Evolutionary conservation across 2,888 invertebrate species (phyloP), one percentile per base, ranked within the genome.

Genomic region (Tetranychus piercei): DNA sequence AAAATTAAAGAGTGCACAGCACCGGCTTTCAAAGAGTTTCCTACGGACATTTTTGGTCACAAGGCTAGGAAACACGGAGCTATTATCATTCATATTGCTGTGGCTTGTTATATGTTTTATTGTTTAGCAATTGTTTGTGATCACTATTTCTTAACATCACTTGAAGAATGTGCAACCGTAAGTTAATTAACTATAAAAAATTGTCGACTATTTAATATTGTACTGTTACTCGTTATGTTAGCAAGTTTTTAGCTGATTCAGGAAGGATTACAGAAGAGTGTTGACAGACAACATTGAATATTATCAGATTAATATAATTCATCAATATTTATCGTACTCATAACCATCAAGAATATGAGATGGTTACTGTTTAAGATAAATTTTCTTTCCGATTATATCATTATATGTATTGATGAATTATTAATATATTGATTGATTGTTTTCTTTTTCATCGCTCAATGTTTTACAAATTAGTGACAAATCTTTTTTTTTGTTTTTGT

Each of bases 91-190:
- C 79, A 79, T 75, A 76, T 79, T 11, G 45, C 74, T 3, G 78
- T 79, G 22, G 78, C 78, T 64, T 73, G 77, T 43, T 79, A 79
- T 76, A 76, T 78, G 77, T 78, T 77, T 55, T 78, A 78, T 44
- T 75, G 75, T 71, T 71, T 79, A 34, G 79, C 79, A 1, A 77
- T 79, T 22, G 79, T 79, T 22, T 79, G 79, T 66, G 79, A 79
- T 69, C 78, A 78, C 70, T 79, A 79, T 73, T 79, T 79, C 69
- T 75, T 79, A 9, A 78, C 79, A 11, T 78, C 79, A 0, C 75
- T 79, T 15, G 79, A 79, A 75, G 78, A 79, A 74, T 79, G 79
- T 67, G 20, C 76, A 44, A 74, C 66, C 69, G 77, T 77, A 72
- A 71, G 74, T 67, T 71, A 67, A 55, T 23, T 43, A 20, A 18